Evolutionary conservation across 2,888 invertebrate species (phyloP).

Genomic region (Dendrolimus houi): DNA sequence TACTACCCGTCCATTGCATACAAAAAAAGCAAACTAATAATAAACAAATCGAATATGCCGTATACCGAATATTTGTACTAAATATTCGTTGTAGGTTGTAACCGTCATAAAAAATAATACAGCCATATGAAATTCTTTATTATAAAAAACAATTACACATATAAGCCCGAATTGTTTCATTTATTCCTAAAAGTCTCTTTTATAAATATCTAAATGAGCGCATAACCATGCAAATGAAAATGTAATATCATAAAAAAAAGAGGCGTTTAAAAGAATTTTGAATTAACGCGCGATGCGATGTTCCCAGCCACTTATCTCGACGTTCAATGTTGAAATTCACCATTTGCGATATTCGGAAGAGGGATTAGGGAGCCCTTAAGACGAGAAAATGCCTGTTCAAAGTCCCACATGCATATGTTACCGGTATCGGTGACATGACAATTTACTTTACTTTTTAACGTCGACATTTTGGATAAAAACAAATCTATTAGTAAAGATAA

Average conservation of each 20-base stretch:
- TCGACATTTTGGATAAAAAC: not conserved
- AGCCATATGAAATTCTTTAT: no score
- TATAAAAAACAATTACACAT: no score
- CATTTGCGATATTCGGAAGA: slow-evolving; percentile 52
- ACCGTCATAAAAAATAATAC: no score
- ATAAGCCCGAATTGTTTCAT: no score
- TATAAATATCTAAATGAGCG: not conserved
- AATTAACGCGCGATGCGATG: slow-evolving; percentile 31
- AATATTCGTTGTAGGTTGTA: no score
- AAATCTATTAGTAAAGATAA: no score
- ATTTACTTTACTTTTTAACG: not conserved
- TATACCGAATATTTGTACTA: no score
- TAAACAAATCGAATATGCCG: no score
- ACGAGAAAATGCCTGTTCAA: slow-evolving; percentile 4
- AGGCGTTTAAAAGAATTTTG: slow-evolving; percentile 37
- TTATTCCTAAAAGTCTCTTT: no score
- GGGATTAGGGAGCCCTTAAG: slow-evolving; percentile 31
- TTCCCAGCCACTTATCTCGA: slow-evolving; percentile 32
- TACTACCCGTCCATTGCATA: no score
- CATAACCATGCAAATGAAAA: slow-evolving; percentile 9
- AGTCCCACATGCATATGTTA: slow-evolving; percentile 32
- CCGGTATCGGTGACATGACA: slow-evolving; percentile 8
- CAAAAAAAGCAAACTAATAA: no score
- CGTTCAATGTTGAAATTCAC: slow-evolving; percentile 37
- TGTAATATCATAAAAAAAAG: slow-evolving; percentile 40